Conservation (phyloP, 2,113 vertebrate genomes). For the Carettochelys insculpta region DNA sequence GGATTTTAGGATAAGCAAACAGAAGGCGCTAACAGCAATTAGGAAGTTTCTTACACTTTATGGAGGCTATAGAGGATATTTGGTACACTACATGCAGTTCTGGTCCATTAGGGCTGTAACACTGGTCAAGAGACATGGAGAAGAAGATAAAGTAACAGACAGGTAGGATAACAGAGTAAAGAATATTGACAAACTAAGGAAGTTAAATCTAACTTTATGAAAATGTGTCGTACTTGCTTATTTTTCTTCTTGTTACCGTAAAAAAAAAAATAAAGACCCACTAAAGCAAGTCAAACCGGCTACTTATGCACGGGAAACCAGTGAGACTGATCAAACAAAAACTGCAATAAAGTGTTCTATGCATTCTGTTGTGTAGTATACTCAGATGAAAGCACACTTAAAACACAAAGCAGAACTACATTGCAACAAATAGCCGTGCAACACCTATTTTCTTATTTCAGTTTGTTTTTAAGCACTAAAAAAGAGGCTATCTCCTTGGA, state of each 20-base stretch:
- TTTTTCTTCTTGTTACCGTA: not conserved
- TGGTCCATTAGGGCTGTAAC: not conserved
- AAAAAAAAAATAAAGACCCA: rapidly evolving
- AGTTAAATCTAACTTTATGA: not conserved
- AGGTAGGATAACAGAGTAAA: rapidly evolving
- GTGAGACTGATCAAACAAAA: rapidly evolving
- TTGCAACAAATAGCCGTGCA: not conserved
- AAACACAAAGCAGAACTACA: not conserved
- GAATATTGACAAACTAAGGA: not conserved
- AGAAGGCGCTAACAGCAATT: not conserved
- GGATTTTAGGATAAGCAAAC: not conserved
- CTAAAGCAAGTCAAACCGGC: rapidly evolving
- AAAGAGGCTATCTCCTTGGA: not conserved
- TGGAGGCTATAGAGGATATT: not conserved
- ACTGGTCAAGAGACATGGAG: not conserved
- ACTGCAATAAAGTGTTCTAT: not conserved
- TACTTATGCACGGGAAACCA: not conserved
- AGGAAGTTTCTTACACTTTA: not conserved
- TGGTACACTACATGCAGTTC: not conserved
- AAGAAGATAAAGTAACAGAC: not conserved
- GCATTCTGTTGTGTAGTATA: rapidly evolving
- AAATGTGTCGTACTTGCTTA: rapidly evolving
- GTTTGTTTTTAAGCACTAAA: not conserved
- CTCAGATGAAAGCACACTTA: not conserved
- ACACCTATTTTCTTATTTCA: not conserved